phyloP scores from a whole-genome alignment of 2,888 invertebrate genomes.

The Drosophila maculinotata region DNA sequence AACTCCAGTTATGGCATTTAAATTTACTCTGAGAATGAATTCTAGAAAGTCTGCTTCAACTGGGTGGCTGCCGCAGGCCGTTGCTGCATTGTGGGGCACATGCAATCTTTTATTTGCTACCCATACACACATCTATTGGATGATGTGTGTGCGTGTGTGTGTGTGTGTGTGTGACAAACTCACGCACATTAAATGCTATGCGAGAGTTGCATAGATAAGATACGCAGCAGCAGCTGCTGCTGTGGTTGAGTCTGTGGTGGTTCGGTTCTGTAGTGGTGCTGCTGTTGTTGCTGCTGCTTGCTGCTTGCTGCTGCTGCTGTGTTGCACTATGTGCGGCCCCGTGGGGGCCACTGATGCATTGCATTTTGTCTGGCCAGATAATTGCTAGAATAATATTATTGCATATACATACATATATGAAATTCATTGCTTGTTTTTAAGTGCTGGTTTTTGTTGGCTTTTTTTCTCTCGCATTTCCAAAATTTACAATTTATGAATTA shows the following conservation, averaged over 20 bases:
- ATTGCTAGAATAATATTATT: slow-evolving; percentile 73
- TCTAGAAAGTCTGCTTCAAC: slow-evolving; percentile 16
- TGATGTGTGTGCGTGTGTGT: slow-evolving; percentile 5
- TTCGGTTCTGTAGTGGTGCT: slow-evolving; percentile 9
- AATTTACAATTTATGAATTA: slow-evolving; percentile 18
- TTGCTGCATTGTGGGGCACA: slow-evolving; percentile 73
- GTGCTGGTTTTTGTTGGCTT: slow-evolving; percentile 15
- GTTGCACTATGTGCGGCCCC: slow-evolving; percentile 50
- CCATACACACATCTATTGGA: slow-evolving; percentile 35
- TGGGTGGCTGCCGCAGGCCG: slow-evolving; percentile 48
- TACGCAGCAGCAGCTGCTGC: slow-evolving; percentile 63
- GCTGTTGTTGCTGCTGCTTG: slow-evolving; percentile 1
- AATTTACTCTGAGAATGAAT: not conserved
- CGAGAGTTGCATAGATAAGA: slow-evolving; percentile 80
- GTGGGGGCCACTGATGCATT: slow-evolving; percentile 70
- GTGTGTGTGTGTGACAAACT: slow-evolving; percentile 45
- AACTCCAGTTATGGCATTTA: not conserved
- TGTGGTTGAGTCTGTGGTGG: slow-evolving; percentile 23
- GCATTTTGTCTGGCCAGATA: slow-evolving; percentile 74
- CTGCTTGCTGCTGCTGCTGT: slow-evolving; percentile 1
- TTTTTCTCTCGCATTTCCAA: slow-evolving; percentile 2
- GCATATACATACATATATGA: slow-evolving; percentile 30
- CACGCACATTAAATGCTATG: slow-evolving; percentile 67
- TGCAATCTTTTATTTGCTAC: slow-evolving; percentile 74
- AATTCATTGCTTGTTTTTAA: slow-evolving; percentile 23